Evolutionary conservation across 2,797 vertebrate species (phyloP).

Genomic region (Agapornis canus): DNA sequence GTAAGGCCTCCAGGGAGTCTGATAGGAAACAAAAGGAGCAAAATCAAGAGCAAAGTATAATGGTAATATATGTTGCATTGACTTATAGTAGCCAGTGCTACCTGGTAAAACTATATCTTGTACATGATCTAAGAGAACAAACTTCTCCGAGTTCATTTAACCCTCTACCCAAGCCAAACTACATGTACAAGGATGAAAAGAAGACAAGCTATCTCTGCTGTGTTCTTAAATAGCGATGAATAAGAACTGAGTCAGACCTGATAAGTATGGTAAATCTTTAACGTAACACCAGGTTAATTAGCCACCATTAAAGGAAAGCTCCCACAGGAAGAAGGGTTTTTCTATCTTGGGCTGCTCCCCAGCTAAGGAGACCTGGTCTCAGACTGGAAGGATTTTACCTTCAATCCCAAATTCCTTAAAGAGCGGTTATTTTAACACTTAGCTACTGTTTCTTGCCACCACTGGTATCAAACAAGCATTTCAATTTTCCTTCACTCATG

Average conservation of each 20-base stretch:
- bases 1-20: constrained; percentile 25
- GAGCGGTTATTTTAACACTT: neutral
- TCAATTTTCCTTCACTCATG: neutral
- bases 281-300: neutral
- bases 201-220: neutral
- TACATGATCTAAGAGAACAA: neutral
- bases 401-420: neutral
- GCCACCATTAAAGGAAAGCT: neutral
- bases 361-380: neutral
- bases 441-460: neutral
- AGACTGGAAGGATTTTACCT: neutral
- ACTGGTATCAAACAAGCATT: neutral
- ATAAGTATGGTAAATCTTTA: constrained; percentile 18
- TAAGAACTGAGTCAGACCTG: constrained; percentile 43
- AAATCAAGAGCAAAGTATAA: constrained; percentile 11
- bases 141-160: neutral
- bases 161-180: neutral
- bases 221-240: neutral
- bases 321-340: neutral
- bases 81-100: neutral
- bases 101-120: neutral
- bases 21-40: constrained; percentile 41
- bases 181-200: neutral
- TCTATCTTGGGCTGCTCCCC: neutral
- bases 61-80: neutral